Base-by-base conservation (phyloP, 2,113 vertebrate genomes). In the Elephantulus edwardii region DNA sequence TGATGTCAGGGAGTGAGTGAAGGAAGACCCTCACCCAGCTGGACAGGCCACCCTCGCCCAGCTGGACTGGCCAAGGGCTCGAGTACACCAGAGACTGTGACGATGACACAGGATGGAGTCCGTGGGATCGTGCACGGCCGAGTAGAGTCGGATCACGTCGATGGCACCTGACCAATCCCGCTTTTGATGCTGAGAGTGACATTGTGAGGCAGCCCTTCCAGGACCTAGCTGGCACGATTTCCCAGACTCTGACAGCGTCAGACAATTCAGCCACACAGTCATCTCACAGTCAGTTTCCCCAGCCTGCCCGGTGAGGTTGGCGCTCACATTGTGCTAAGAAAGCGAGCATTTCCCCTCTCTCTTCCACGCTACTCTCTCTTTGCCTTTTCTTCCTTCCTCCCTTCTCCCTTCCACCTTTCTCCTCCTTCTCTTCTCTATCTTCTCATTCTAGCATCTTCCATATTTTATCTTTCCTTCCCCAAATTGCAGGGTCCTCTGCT, bases 151-250 rank as follows among this genome's bases (percentile, higher is more conserved):
- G n/a, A n/a, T n/a, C n/a, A n/a, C 14, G 13, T 54, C 52, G 16
- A 54, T 17, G 8, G 52, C 17, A 54, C 52, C 52, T 54, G 20
- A 50, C 14, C 52, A 54, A 54, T 96, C 91, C 0, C 68, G 94
- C 97, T 97, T 97, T 96, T 95, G 97, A 98, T 94, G 97, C 96
- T 96, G 97, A 93, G 92, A 77, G 95, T 97, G 97, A 97, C 97
- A 97, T 93, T 94, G 96, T 94, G 16, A 44, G 95, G 95, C 94
- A 95, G 96, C 97, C 96, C 97, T 97, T 97, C 96, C 93, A 6
- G 22, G 94, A n/a, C n/a, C n/a, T n/a, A 19, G 40, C 95, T 97
- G 97, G 93, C 97, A 97, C 95, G 90, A 92, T 93, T 95, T 93
- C 95, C 95, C 95, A 94, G 92, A 97, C 90, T 96, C 96, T 97